Evolutionary conservation across 2,888 invertebrate species (phyloP), one percentile per base, ranked within the genome.

Genomic region (Drosophila pseudotalamancana): DNA sequence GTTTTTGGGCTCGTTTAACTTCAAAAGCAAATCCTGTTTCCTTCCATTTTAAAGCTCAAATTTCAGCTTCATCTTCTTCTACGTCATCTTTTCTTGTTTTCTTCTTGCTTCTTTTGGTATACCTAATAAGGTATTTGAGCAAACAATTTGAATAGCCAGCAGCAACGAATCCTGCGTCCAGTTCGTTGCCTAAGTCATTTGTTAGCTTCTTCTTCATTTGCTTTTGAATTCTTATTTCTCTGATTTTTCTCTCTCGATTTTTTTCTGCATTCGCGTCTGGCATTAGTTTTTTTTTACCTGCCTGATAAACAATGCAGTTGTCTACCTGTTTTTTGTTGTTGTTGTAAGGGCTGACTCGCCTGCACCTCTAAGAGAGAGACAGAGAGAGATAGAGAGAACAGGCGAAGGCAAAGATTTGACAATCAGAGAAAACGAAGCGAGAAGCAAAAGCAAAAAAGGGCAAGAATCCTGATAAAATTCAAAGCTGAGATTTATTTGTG

Each of bases 401-500:
- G 48, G 27, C 2, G 40, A 42, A 59, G 37, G 54, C 43, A 64
- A 56, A 64, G 70, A 77, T 73, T 77, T 77, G 73, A 77, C 77
- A 77, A 77, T 77, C 77, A 77, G 77, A 76, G n/a, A 72, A 53
- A 69, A 65, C 70, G 63, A 61, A 62, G 50, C 51, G 29, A 62
- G 62, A 55, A 14, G 12, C 42, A 39, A 71, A 66, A 62, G 63
- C 60, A 56, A 83, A 73, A n/a, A 83, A 85, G 60, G 62, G 70
- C 64, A 77, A 74, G 76, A 83, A 69, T 82, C 79, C 84, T 80
- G 78, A 77, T 72, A 59, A 85, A 75, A 77, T 79, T 85, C 72
- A 85, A 85, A 82, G 80, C 80, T 50, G 82, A 83, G 83, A 83
- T 83, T 83, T 83, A 83, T 84, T 81, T 83, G 83, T 86, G 83